Evolutionary conservation across 2,113 vertebrate species (phyloP).

Genomic region (Rattus rattus): DNA sequence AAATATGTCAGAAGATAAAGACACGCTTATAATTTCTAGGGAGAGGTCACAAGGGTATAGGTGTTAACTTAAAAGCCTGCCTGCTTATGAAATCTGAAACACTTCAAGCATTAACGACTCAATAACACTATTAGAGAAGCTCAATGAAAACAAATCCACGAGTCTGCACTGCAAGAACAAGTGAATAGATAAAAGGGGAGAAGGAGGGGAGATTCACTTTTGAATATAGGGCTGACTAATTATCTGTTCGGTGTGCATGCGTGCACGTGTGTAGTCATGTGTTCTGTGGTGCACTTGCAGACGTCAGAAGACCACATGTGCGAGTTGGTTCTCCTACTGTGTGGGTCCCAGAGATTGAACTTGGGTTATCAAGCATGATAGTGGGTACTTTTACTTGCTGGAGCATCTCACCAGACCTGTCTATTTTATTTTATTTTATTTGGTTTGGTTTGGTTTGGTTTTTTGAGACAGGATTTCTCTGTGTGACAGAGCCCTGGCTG

Average conservation of each 20-base stretch:
- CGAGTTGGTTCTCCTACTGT: not conserved
- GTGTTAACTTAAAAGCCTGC: not conserved
- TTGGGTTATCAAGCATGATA: too few species aligned
- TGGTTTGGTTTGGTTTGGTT: not conserved
- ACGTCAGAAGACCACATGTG: not conserved
- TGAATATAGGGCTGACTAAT: not conserved
- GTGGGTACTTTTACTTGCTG: not conserved
- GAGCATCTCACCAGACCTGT: not conserved
- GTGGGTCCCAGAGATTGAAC: not conserved
- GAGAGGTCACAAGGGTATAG: not conserved
- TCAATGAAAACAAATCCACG: not conserved
- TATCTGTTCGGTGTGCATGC: not conserved
- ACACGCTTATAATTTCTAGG: not conserved
- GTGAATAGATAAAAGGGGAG: not conserved
- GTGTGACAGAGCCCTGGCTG: not conserved
- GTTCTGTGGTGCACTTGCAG: not conserved
- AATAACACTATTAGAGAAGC: not conserved
- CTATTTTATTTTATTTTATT: not conserved
- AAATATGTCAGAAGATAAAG: conserved; percentile 7
- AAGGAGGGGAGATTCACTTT: not conserved
- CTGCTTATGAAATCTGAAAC: not conserved
- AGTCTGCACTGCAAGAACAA: not conserved
- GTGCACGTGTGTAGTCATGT: not conserved
- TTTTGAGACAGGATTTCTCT: not conserved
- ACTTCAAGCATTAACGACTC: not conserved